Percentiles rank a stretch among this genome's conserved stretches.
Evolutionary conservation across 2,113 vertebrate genomes (phyloP).

Genomic region (Copsychus sechellarum): DNA sequence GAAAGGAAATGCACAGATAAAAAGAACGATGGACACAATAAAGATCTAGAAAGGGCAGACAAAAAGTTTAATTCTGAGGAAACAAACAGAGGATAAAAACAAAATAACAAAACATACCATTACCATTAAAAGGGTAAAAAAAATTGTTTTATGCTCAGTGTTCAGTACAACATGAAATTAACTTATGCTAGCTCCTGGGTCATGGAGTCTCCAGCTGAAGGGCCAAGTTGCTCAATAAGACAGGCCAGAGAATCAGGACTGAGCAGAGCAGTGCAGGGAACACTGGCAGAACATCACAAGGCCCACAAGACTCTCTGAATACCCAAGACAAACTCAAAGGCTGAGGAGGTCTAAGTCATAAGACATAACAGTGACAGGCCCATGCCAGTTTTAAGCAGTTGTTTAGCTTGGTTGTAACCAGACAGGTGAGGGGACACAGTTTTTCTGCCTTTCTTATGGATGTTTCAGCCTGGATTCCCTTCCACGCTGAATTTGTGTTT

Average conservation of each 20-base stretch:
- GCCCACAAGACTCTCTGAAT: accelerated
- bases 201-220: background rate
- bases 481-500: background rate
- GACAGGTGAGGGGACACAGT: background rate
- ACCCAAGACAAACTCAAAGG: background rate
- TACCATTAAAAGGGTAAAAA: background rate
- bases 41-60: background rate
- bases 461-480: background rate
- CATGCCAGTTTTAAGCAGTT: background rate
- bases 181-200: background rate
- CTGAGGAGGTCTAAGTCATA: background rate
- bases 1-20: background rate
- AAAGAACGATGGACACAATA: background rate
- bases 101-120: background rate
- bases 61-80: background rate
- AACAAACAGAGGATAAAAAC: background rate
- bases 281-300: background rate
- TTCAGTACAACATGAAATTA: background rate
- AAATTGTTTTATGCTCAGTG: background rate
- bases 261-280: background rate
- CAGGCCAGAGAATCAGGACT: background rate
- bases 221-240: accelerated
- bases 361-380: background rate
- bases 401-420: background rate
- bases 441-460: background rate